These are phyloP conservation scores for Hylaeus volcanicus DNA, from an alignment of 1,140 invertebrate species.

Conservation along the genomic window DNA sequence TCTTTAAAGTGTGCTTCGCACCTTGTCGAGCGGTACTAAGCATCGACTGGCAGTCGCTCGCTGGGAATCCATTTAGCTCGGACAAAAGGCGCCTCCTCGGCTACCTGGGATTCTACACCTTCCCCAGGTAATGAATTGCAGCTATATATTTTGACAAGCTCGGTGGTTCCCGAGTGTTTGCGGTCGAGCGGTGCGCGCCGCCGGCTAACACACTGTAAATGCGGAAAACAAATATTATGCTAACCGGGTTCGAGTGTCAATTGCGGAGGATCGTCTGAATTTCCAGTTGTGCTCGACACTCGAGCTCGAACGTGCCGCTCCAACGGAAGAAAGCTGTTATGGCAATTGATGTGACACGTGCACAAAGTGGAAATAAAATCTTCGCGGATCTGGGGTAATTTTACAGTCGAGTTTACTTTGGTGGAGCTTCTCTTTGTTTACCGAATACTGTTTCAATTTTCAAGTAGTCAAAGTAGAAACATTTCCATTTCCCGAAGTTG, in stretches of 20 bases:
- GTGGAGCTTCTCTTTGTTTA: too few relatives aligned
- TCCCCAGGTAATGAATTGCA: constrained; percentile 8
- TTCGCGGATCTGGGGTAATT: too few relatives aligned
- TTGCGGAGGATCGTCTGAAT: too few relatives aligned
- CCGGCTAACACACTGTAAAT: neutral
- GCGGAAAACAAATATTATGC: neutral
- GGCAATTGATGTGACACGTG: too few relatives aligned
- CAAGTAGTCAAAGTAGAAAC: too few relatives aligned
- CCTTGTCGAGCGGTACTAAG: constrained; percentile 21
- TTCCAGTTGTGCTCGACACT: too few relatives aligned
- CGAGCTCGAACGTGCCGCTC: too few relatives aligned
- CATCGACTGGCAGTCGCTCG: neutral
- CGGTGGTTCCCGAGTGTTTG: neutral
- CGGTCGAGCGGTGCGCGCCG: neutral
- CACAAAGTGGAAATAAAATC: too few relatives aligned
- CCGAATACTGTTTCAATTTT: too few relatives aligned
- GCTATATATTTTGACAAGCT: constrained; percentile 52
- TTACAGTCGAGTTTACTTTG: too few relatives aligned
- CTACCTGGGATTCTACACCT: constrained; percentile 41
- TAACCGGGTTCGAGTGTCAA: neutral
- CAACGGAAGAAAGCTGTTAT: too few relatives aligned
- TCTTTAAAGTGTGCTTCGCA: constrained; percentile 27
- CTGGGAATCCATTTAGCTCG: constrained; percentile 29
- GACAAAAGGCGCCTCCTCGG: constrained; percentile 14
- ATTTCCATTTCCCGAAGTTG: too few relatives aligned